Conservation (phyloP, 2,888 invertebrate species). For the Aricia artaxerxes region DNA sequence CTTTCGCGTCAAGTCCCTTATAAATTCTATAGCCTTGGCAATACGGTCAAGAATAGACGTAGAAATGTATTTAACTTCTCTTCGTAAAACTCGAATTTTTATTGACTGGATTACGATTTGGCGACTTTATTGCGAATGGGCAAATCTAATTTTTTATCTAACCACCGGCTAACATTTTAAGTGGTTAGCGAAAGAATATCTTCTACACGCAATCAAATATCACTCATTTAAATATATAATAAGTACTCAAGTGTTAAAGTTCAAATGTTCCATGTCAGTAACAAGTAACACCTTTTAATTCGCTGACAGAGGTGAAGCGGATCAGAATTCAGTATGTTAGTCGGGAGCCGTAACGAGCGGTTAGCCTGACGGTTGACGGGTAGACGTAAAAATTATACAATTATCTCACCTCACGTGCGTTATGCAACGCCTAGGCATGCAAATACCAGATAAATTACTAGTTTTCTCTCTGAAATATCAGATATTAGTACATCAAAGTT, state of each 20-base stretch:
- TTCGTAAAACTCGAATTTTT: no score
- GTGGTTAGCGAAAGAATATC: no score
- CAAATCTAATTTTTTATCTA: no score
- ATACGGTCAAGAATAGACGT: no score
- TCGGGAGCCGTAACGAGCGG: not conserved
- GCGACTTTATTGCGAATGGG: no score
- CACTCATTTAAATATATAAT: not conserved
- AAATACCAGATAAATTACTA: slow-evolving; percentile 19
- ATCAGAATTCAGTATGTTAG: slow-evolving; percentile 1
- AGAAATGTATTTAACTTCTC: no score
- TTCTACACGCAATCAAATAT: no score
- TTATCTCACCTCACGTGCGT: slow-evolving; percentile 26
- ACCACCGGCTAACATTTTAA: no score
- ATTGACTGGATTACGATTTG: no score
- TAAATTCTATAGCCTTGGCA: no score
- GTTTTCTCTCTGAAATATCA: not conserved
- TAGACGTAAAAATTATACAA: slow-evolving; percentile 26
- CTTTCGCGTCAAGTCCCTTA: no score
- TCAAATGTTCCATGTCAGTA: not conserved
- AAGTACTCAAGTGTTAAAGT: not conserved
- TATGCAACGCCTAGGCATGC: slow-evolving; percentile 5
- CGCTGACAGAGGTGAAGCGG: slow-evolving; percentile 12
- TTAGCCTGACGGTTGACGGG: slow-evolving; percentile 2
- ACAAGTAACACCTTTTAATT: not conserved
- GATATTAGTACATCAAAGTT: not conserved